Evolutionary conservation across 2,797 vertebrate species (phyloP).

Genomic region (Numenius phaeopus): DNA sequence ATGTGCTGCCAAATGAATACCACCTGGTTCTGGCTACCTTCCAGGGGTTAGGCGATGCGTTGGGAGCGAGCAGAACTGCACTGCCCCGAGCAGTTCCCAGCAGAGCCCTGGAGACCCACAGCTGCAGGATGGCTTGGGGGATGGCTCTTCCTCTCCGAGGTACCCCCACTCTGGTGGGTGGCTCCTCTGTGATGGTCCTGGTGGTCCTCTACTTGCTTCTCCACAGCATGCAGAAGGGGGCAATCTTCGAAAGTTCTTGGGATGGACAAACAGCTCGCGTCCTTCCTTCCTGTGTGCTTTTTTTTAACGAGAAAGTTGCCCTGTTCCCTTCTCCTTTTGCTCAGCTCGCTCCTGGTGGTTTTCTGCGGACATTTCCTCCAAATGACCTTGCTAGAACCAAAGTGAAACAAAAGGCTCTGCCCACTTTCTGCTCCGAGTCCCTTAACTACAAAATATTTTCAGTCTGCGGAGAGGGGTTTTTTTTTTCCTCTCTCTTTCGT

Average conservation of each 20-base stretch:
- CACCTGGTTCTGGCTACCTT: background rate
- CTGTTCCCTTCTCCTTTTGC: background rate
- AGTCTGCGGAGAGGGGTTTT: background rate
- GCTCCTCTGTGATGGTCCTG: background rate
- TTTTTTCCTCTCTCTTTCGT: background rate
- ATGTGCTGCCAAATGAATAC: background rate
- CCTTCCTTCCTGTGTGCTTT: background rate
- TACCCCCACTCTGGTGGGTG: background rate
- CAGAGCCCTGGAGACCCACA: background rate
- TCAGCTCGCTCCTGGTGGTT: background rate
- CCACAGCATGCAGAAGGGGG: background rate
- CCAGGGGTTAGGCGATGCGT: background rate
- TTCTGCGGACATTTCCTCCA: background rate
- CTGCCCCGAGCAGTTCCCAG: background rate
- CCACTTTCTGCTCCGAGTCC: background rate
- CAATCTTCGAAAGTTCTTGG: background rate
- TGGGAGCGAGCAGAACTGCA: background rate
- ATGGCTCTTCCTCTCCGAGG: background rate
- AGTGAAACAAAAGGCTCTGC: background rate
- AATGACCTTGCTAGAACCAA: background rate
- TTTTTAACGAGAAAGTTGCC: background rate
- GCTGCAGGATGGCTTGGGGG: background rate
- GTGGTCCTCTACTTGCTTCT: background rate
- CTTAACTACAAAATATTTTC: slow-evolving; percentile 13
- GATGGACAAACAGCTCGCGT: background rate